Evolutionary conservation across 2,113 vertebrate species (phyloP), one percentile per base, ranked within the genome.

Genomic region (Aspiorhynchus laticeps): DNA sequence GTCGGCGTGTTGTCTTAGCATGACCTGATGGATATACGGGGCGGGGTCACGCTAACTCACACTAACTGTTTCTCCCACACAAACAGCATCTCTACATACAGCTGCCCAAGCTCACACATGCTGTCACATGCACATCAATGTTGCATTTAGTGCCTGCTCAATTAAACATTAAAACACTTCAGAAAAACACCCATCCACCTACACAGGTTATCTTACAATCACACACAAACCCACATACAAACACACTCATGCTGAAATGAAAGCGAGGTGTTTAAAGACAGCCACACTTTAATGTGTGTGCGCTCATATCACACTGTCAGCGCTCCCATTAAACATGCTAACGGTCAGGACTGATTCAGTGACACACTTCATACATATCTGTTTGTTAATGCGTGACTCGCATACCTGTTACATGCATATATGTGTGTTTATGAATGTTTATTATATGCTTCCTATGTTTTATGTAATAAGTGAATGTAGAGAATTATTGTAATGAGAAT

Each of bases 141-240:
- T 91, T 74, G 53, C n/a, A 38, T 78, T 88, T 80, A 2, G 36
- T 63, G 79, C 92, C 91, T 90, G 91, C 92, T 12, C 87, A 2
- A 84, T 93, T 93, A 89, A 91, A 92, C 87, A 89, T 89, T 91
- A 91, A 85, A 92, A 91, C 91, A 91, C 92, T 93, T 92, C 91
- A 91, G 83, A 90, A 90, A 86, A 90, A 75, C 88, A 94, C 93
- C 93, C 92, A 91, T 91, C 91, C 92, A 88, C 93, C 94, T 93
- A 94, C 93, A 81, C 91, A 85, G 91, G 92, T 92, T 92, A 90
- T 93, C 91, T 91, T 88, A 41, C 31, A 73, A 24, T 59, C 43
- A 78, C 59, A 84, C 46, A 61, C 79, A 82, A 63, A 73, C 78
- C 80, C 65, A 81, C 78, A 86, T 41, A 75, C 28, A 84, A 51